Base-by-base conservation (phyloP, 2,888 invertebrate genomes). In the Polydrusus pterygomalis region DNA sequence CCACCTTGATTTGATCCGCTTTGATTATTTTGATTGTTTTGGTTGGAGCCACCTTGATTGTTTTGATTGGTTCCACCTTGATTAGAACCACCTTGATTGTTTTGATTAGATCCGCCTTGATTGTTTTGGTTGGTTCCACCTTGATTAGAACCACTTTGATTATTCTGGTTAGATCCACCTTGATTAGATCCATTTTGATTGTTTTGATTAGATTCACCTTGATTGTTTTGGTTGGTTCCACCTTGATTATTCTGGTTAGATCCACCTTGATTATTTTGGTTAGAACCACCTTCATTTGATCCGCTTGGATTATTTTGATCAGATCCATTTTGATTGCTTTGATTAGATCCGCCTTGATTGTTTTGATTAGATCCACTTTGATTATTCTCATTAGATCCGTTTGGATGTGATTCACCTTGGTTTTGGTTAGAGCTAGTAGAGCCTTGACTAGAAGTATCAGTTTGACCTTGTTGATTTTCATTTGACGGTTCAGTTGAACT, bases 71-170 rank as follows among this genome's bases (percentile, higher is more conserved):
- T 56, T 20, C 65, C 70, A 60, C 78, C 77, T 45, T 64, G 25
- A 76, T 68, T 79, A 70, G 67, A 71, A 74, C 40, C 63, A 47
- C 17, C 77, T 71, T 38, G 64, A 20, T 7, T 9, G 25, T 51
- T 49, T 62, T 78, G 69, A 30, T 75, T 74, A 15, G 56, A 56
- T 13, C 71, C 71, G 70, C 78, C 78, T 68, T 77, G 76, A 45
- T 77, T 60, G 58, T 70, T 73, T 13, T 63, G 51, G 58, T 77
- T 71, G 69, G 58, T 20, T 43, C 65, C 34, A 43, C 77, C 64
- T 72, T 70, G 70, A 77, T 74, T 78, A 18, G 62, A 64, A n/a
- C 75, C 70, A 56, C 79, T 78, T 78, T 80, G 79, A 54, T 79
- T 79, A 63, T 73, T 68, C 67, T 80, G 51, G 45, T 71, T 77